Conservation (phyloP, 2,113 vertebrate species). For the Hypanus sabinus region DNA sequence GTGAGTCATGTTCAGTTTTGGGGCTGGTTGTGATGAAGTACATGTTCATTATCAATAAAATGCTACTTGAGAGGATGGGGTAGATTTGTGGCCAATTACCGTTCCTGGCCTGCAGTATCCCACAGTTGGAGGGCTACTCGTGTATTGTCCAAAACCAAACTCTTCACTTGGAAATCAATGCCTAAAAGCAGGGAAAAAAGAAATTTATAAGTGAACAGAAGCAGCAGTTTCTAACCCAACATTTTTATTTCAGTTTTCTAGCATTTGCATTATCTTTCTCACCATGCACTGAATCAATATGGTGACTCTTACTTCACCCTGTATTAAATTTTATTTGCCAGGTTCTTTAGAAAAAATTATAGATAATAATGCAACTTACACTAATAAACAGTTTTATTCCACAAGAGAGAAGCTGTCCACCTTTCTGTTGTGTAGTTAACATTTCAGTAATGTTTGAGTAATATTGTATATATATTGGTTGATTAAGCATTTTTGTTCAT, state of each 20-base stretch:
- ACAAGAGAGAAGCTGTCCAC: neutral
- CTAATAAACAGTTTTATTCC: neutral
- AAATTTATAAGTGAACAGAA: neutral
- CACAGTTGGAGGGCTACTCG: conserved; percentile 67
- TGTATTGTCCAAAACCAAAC: conserved; percentile 57
- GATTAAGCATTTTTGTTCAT: no score
- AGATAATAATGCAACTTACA: neutral
- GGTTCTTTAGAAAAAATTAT: neutral
- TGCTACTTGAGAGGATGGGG: neutral
- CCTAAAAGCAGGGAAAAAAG: conserved; percentile 47
- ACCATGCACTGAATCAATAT: no score
- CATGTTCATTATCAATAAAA: no score
- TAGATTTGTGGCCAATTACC: conserved; percentile 47
- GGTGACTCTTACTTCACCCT: no score
- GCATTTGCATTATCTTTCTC: no score
- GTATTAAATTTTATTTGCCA: no score
- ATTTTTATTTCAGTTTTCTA: no score
- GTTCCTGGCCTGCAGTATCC: conserved; percentile 78
- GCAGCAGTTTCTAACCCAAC: neutral
- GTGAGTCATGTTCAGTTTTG: neutral
- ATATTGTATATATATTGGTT: no score
- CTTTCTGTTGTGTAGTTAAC: neutral
- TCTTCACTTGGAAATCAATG: conserved; percentile 70
- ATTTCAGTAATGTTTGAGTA: no score
- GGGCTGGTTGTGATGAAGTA: neutral